Evolutionary conservation across 2,113 vertebrate species (phyloP).

Genomic region (Trinectes maculatus): DNA sequence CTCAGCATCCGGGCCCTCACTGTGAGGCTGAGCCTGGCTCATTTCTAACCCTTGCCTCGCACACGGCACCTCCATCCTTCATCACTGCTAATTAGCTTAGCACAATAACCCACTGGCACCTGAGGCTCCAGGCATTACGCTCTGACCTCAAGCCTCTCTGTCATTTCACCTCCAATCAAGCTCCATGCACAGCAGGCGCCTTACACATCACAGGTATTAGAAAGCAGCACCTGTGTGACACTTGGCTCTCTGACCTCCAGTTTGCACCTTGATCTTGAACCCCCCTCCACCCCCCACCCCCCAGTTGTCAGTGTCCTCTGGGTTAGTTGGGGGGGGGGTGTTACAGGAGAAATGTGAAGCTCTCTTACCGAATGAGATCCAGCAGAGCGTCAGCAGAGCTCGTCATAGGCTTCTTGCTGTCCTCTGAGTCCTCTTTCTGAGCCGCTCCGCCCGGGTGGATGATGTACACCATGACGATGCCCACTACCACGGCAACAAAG

Average conservation of each 20-base stretch:
- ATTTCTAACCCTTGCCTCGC: slow-evolving; percentile 34
- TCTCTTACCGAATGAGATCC: slow-evolving; percentile 92
- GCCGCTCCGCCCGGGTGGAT: slow-evolving; percentile 96
- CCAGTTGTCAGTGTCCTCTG: neutral
- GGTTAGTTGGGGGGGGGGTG: no score
- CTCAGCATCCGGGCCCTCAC: neutral
- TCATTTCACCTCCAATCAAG: no score
- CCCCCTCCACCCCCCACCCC: no score
- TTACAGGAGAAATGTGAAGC: neutral
- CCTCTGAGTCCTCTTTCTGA: slow-evolving; percentile 91
- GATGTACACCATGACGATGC: slow-evolving; percentile 95
- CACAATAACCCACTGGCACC: slow-evolving; percentile 58
- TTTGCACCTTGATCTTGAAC: no score
- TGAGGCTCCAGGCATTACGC: slow-evolving; percentile 30
- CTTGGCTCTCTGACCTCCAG: no score
- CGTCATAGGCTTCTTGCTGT: slow-evolving; percentile 92
- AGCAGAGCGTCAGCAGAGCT: slow-evolving; percentile 96
- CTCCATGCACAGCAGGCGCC: neutral
- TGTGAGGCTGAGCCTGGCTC: slow-evolving; percentile 25
- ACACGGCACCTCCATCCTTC: slow-evolving; percentile 13
- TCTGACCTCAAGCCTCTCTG: slow-evolving; percentile 21
- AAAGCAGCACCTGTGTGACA: neutral
- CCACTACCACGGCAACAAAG: slow-evolving; percentile 95
- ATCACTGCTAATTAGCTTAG: slow-evolving; percentile 72
- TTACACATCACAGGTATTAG: neutral